Evolutionary conservation across 2,888 invertebrate genomes (phyloP).

Genomic region (Calliopum simillimum): DNA sequence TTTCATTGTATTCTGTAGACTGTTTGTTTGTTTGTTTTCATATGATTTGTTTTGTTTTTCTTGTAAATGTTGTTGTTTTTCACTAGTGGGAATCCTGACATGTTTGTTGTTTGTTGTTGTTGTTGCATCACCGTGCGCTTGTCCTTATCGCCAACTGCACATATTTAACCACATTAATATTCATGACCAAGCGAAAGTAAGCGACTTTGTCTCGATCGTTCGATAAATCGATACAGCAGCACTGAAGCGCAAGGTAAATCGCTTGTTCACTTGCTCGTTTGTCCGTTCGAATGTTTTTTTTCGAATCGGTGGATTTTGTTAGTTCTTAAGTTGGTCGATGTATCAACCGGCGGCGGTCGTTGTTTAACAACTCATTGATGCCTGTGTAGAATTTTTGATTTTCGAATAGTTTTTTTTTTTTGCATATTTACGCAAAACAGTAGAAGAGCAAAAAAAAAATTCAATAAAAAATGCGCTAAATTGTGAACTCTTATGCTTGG

Average conservation of each 20-base stretch:
- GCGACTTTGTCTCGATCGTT: constrained; percentile 46
- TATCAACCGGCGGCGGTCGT: constrained; percentile 45
- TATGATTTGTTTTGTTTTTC: neutral
- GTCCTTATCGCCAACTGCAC: neutral
- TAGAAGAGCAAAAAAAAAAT: neutral
- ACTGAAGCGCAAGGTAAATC: neutral
- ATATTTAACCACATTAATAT: constrained; percentile 54
- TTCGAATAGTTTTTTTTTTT: constrained; percentile 1
- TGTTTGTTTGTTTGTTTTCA: neutral
- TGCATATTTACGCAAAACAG: neutral
- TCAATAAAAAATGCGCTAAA: neutral
- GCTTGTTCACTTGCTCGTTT: no score
- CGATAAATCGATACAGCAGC: constrained; percentile 1
- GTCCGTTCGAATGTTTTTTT: neutral
- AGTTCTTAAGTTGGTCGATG: neutral
- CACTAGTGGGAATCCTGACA: constrained; percentile 18
- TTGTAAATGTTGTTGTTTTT: neutral
- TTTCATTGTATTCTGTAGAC: constrained; percentile 1
- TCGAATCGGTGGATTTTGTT: neutral
- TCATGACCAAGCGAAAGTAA: constrained; percentile 55
- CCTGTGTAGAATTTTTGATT: constrained; percentile 38
- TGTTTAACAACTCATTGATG: constrained; percentile 43
- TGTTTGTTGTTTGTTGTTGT: neutral
- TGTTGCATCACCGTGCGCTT: neutral
- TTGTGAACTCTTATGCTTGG: neutral